phyloP scores from a whole-genome alignment of 2,797 vertebrate genomes.

The Ctenochaetus hawaiiensis region DNA sequence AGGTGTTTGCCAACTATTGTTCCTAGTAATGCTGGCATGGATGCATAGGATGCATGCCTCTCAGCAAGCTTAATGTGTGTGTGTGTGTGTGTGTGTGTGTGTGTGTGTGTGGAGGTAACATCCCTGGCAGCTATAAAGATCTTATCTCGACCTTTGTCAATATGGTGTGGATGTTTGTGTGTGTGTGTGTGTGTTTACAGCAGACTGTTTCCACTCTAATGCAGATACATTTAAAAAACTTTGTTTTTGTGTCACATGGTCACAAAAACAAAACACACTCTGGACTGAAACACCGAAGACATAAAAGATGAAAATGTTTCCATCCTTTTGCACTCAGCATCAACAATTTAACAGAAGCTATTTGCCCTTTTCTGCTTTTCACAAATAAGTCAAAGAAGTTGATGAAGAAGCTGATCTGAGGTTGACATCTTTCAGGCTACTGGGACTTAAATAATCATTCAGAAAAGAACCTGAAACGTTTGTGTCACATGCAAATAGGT shows the following conservation, averaged over 20 bases:
- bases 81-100: constrained; percentile 46
- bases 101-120: constrained; percentile 46
- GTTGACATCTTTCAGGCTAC: not conserved
- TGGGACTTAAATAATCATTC: not conserved
- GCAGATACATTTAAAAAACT: constrained; percentile 30
- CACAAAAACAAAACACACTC: not conserved
- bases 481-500: too few relatives aligned
- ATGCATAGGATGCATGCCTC: constrained; percentile 44
- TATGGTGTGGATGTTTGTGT: constrained; percentile 46
- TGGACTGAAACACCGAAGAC: too few relatives aligned
- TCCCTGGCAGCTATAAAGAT: constrained; percentile 71
- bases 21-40: constrained; percentile 56
- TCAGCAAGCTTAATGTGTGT: constrained; percentile 49
- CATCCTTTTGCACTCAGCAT: too few relatives aligned
- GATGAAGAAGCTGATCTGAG: not conserved
- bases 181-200: constrained; percentile 48
- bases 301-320: too few relatives aligned
- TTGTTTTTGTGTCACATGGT: constrained; percentile 12
- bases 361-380: not conserved
- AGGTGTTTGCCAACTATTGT: constrained; percentile 68
- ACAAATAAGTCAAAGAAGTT: not conserved
- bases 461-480: too few relatives aligned
- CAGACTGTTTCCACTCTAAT: constrained; percentile 24
- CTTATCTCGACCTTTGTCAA: constrained; percentile 73
- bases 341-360: too few relatives aligned